Evolutionary conservation across 2,888 invertebrate genomes (phyloP).

Genomic region (Brachynemurus nebulosus): DNA sequence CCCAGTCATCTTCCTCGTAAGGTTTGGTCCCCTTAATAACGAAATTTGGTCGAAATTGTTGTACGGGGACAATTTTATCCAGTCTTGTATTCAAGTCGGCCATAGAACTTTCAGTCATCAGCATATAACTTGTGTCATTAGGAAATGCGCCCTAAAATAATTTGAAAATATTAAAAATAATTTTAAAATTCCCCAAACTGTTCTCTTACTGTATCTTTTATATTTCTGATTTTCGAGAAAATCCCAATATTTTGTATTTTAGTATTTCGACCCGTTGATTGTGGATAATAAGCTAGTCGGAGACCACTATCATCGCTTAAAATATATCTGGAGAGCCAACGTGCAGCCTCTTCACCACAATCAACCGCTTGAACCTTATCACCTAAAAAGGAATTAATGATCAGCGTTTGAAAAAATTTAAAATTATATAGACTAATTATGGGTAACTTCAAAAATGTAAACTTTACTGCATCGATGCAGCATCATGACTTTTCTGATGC

Average conservation of each 20-base stretch:
- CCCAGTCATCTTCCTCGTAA: constrained; percentile 57
- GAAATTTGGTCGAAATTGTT: constrained; percentile 57
- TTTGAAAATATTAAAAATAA: constrained; percentile 4
- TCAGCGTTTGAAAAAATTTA: no score
- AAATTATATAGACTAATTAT: no score
- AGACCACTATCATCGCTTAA: constrained; percentile 35
- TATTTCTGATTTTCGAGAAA: constrained; percentile 20
- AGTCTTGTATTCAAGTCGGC: constrained; percentile 48
- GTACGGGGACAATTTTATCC: constrained; percentile 34
- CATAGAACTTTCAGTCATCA: constrained; percentile 53
- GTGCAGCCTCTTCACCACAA: constrained; percentile 56
- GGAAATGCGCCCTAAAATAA: constrained; percentile 43
- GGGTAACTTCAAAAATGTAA: no score
- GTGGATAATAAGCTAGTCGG: constrained; percentile 47
- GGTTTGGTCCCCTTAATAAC: constrained; percentile 42
- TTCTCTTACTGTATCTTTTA: constrained; percentile 12
- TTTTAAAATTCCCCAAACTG: constrained; percentile 1
- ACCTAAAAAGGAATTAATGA: constrained; percentile 10
- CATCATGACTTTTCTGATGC: no score
- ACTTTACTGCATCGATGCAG: no score
- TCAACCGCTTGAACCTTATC: constrained; percentile 45
- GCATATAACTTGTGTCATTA: constrained; percentile 51
- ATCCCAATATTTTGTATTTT: constrained; percentile 24
- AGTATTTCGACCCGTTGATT: no score
- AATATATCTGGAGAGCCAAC: constrained; percentile 55